phyloP scores from a whole-genome alignment of 2,888 invertebrate species.

The Anorthoa munda region DNA sequence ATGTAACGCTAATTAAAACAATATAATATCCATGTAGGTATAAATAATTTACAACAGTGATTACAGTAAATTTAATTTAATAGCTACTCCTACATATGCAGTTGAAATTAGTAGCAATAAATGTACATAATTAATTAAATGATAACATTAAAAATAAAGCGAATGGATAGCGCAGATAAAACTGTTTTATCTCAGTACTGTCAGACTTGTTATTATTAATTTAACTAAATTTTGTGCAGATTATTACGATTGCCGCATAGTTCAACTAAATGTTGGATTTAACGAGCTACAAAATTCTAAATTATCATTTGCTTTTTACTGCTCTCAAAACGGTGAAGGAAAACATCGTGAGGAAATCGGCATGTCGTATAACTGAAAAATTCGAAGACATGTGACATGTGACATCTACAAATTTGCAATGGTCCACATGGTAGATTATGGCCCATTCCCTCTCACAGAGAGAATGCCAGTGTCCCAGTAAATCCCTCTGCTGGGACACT shows the following conservation, averaged over 20 bases:
- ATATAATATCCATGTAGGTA: conserved; percentile 24
- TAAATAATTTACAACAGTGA: conserved; percentile 46
- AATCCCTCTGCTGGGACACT: no score
- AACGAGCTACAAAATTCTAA: neutral
- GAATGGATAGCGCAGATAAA: conserved; percentile 57
- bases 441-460: no score
- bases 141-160: conserved; percentile 59
- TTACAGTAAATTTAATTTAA: conserved; percentile 49
- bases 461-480: no score
- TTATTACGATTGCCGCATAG: conserved; percentile 42
- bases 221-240: conserved; percentile 42
- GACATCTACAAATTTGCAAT: no score
- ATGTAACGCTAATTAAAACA: conserved; percentile 5
- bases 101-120: conserved; percentile 61
- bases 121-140: conserved; percentile 58
- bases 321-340: no score
- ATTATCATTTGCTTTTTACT: neutral
- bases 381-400: no score
- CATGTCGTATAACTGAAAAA: no score
- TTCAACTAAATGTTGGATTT: conserved; percentile 6
- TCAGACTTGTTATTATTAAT: conserved; percentile 53
- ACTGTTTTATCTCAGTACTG: conserved; percentile 53
- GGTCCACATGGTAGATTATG: no score
- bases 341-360: no score
- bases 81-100: conserved; percentile 38